Percentiles rank a stretch among this genome's conserved stretches.
phyloP scores from a whole-genome alignment of 2,888 invertebrate genomes.

The Eupelmus urozonus region DNA sequence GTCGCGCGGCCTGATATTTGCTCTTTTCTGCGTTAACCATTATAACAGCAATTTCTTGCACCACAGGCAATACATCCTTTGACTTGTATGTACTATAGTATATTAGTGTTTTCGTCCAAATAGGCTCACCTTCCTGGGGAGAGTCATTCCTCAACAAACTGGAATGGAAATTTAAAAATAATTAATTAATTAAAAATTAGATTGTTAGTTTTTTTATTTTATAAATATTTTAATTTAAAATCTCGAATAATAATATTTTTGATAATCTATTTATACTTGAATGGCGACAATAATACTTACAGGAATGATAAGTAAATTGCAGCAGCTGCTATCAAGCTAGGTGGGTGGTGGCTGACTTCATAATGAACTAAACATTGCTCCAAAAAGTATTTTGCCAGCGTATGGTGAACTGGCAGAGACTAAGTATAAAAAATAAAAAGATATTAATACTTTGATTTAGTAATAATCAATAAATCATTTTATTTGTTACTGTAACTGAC shows the following conservation, averaged over 20 bases:
- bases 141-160: conserved; percentile 72
- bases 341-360: conserved; percentile 85
- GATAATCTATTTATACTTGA: too few species aligned
- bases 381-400: conserved; percentile 93
- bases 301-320: conserved; percentile 87
- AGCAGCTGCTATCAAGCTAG: conserved; percentile 91
- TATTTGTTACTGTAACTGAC: conserved; percentile 67
- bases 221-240: neutral
- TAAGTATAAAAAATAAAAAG: conserved; percentile 70
- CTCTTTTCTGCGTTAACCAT: conserved; percentile 84
- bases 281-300: conserved; percentile 68
- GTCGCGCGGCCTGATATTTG: conserved; percentile 84
- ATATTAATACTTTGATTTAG: conserved; percentile 27
- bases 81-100: conserved; percentile 88
- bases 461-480: conserved; percentile 30
- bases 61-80: conserved; percentile 83
- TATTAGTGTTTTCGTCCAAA: conserved; percentile 87
- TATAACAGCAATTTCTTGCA: conserved; percentile 84
- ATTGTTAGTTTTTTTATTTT: conserved; percentile 4
- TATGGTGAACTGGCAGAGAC: conserved; percentile 85
- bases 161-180: conserved; percentile 23
- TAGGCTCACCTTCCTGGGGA: conserved; percentile 73
- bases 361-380: conserved; percentile 92
- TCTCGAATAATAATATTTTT: too few species aligned
- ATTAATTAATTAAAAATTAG: conserved; percentile 12